Conservation (phyloP, 92 coral and sea anemone genomes). For the Actinostola sp. region DNA sequence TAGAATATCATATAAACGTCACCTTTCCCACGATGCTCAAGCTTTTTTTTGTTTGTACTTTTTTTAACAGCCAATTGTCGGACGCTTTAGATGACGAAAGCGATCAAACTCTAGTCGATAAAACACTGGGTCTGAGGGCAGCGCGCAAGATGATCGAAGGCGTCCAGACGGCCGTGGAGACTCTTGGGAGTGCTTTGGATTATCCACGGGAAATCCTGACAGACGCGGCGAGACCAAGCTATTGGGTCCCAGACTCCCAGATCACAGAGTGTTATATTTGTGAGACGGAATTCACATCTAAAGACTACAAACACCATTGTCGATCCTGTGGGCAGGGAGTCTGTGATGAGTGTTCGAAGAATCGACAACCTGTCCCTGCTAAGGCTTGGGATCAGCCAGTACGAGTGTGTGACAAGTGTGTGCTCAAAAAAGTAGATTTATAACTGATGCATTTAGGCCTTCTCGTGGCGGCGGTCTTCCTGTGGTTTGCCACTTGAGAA, state of each 20-base stretch:
- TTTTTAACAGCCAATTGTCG: slow-evolving; percentile 63
- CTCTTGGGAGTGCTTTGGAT: slow-evolving; percentile 79
- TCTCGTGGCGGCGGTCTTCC: not conserved
- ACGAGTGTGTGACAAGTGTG: slow-evolving; percentile 90
- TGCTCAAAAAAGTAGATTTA: slow-evolving; percentile 28
- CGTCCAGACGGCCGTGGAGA: slow-evolving; percentile 85
- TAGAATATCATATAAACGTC: no score
- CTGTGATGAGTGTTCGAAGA: slow-evolving; percentile 81
- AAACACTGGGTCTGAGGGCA: slow-evolving; percentile 77
- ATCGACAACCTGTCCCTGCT: slow-evolving; percentile 79
- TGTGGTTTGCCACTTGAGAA: not conserved
- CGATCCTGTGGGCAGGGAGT: slow-evolving; percentile 98
- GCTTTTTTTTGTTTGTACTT: not conserved
- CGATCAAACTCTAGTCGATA: slow-evolving; percentile 36
- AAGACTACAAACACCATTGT: slow-evolving; percentile 91
- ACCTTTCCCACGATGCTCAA: no score
- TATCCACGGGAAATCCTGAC: slow-evolving; percentile 87
- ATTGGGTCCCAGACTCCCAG: slow-evolving; percentile 94
- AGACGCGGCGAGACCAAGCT: slow-evolving; percentile 96
- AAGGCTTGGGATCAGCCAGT: slow-evolving; percentile 99
- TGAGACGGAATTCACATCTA: slow-evolving; percentile 65
- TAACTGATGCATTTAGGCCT: not conserved
- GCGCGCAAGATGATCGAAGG: slow-evolving; percentile 95
- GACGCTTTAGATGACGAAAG: slow-evolving; percentile 83
- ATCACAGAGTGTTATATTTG: slow-evolving; percentile 79